These are phyloP conservation scores for Lordiphosa mommai DNA, from an alignment of 1,140 invertebrate genomes.

Conservation along the genomic window DNA sequence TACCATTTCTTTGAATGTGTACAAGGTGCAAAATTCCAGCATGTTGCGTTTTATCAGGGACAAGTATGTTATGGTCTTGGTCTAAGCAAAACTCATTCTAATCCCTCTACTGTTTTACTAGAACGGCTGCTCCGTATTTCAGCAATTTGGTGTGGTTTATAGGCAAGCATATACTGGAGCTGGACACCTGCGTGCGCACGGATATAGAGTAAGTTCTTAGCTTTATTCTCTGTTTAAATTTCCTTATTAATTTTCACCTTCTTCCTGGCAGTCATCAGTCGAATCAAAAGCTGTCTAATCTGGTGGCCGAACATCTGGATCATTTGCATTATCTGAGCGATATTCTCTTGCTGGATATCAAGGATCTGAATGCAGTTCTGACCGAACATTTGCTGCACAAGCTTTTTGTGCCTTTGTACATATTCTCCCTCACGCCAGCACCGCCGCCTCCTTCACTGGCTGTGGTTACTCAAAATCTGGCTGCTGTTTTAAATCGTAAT, in stretches of 20 bases:
- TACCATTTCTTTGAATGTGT: conserved; percentile 98
- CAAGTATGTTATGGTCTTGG: conserved; percentile 79
- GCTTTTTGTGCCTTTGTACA: conserved; percentile 95
- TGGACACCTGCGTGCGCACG: conserved; percentile 96
- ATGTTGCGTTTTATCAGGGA: conserved; percentile 98
- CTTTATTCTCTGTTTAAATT: too few relatives aligned
- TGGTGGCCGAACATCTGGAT: conserved; percentile 98
- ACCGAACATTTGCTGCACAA: conserved; percentile 96
- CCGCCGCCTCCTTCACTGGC: conserved; percentile 80
- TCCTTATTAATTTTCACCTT: not conserved
- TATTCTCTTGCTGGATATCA: conserved; percentile 95
- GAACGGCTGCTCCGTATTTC: conserved; percentile 98
- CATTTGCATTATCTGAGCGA: conserved; percentile 99
- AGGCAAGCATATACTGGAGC: conserved; percentile 97
- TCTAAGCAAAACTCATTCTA: not conserved
- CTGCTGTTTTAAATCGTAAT: conserved; percentile 83
- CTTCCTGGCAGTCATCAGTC: conserved; percentile 89
- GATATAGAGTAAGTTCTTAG: conserved; percentile 91
- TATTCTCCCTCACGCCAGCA: conserved; percentile 89
- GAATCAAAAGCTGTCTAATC: conserved; percentile 93
- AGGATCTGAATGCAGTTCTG: conserved; percentile 96
- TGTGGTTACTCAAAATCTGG: conserved; percentile 82
- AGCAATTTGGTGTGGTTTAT: conserved; percentile 99
- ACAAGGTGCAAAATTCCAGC: conserved; percentile 95
- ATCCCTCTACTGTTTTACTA: conserved; percentile 37